Conservation (phyloP, 2,113 vertebrate genomes). For the Phylloscopus trochilus region DNA sequence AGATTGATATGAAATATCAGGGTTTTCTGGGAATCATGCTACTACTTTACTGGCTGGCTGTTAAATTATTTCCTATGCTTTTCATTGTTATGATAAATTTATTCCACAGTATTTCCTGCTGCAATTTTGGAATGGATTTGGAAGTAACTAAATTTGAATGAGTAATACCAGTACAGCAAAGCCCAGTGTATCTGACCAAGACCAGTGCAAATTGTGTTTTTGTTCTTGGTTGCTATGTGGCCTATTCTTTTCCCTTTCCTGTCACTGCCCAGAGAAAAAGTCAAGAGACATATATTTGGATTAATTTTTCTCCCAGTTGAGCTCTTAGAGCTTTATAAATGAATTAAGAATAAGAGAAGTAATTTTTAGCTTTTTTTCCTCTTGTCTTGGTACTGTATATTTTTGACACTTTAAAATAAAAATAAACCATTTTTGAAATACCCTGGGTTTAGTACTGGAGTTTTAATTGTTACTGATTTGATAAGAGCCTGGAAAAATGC, state of each 20-base stretch:
- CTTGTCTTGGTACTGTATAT: not conserved
- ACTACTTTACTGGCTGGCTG: not conserved
- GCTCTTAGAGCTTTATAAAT: not conserved
- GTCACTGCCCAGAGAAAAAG: not conserved
- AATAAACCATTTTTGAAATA: not conserved
- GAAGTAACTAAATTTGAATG: not conserved
- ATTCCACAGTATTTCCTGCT: not conserved
- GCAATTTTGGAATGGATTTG: not conserved
- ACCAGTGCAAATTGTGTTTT: not conserved
- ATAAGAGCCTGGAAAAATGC: not conserved
- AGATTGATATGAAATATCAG: not conserved
- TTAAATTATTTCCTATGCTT: not conserved
- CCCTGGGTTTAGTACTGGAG: not conserved
- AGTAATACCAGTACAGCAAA: not conserved
- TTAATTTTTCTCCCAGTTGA: not conserved
- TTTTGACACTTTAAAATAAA: not conserved
- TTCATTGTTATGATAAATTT: not conserved
- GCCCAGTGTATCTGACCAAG: not conserved
- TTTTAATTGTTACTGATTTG: not conserved
- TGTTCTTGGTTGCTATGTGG: not conserved
- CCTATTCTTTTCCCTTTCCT: not conserved
- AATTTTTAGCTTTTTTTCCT: accelerated
- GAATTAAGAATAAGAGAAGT: not conserved
- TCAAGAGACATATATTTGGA: not conserved
- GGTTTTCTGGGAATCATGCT: not conserved